phyloP scores from a whole-genome alignment of 2,797 vertebrate species.

The Toxotes lorentzi region DNA sequence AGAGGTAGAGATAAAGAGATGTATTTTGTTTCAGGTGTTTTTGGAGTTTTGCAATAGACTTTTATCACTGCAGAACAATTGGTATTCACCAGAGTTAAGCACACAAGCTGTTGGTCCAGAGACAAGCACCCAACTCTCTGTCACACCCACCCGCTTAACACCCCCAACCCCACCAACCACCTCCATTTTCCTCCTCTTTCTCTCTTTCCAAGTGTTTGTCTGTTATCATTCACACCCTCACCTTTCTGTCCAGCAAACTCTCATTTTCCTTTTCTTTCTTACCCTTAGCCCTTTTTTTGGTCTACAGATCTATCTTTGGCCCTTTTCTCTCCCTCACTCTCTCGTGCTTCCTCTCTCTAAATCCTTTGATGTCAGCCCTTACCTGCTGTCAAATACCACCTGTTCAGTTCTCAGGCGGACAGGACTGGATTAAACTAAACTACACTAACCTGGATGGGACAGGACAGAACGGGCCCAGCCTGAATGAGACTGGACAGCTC shows the following conservation, averaged over 20 bases:
- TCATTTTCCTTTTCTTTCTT: slow-evolving; percentile 16
- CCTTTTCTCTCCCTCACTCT: slow-evolving; percentile 40
- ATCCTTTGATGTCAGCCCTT: slow-evolving; percentile 85
- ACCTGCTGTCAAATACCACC: slow-evolving; percentile 86
- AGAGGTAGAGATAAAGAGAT: slow-evolving; percentile 33
- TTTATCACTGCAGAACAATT: slow-evolving; percentile 65
- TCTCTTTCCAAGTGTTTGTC: slow-evolving; percentile 17
- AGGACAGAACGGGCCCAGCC: slow-evolving; percentile 20
- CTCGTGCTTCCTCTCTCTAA: slow-evolving; percentile 47
- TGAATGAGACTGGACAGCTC: slow-evolving; percentile 21
- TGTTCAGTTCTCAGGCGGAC: slow-evolving; percentile 80
- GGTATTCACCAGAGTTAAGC: slow-evolving; percentile 69
- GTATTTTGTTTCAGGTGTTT: slow-evolving; percentile 35
- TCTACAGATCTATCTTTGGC: slow-evolving; percentile 48
- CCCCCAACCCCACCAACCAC: slow-evolving; percentile 18
- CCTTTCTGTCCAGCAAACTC: slow-evolving; percentile 6
- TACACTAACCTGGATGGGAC: slow-evolving; percentile 15
- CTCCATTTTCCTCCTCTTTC: slow-evolving; percentile 4
- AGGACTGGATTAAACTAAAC: slow-evolving; percentile 61
- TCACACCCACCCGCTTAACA: slow-evolving; percentile 38
- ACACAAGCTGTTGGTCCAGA: slow-evolving; percentile 73
- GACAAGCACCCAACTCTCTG: slow-evolving; percentile 42
- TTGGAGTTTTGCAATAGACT: slow-evolving; percentile 31
- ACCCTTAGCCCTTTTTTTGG: slow-evolving; percentile 37
- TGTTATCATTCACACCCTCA: slow-evolving; percentile 19